Evolutionary conservation across 2,113 vertebrate genomes (phyloP).

Genomic region (Chaetodon auriga): DNA sequence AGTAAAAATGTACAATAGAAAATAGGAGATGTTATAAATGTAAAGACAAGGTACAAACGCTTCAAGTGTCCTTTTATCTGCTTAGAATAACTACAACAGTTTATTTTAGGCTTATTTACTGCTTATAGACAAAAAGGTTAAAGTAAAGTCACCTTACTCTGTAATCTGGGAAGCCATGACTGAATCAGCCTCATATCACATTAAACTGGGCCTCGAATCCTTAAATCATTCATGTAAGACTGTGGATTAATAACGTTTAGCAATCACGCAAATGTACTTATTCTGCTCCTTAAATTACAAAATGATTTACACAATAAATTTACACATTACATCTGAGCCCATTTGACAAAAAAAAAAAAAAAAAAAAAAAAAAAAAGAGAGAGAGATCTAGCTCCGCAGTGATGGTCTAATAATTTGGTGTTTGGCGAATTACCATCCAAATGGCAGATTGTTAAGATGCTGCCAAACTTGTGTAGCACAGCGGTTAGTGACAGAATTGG

Average conservation of each 20-base stretch:
- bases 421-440: slow-evolving; percentile 31
- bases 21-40: background rate
- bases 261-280: too few relatives aligned
- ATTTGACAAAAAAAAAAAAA: background rate
- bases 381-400: background rate
- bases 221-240: background rate
- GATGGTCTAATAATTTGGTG: slow-evolving; percentile 4
- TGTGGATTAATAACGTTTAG: background rate
- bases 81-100: too few relatives aligned
- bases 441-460: slow-evolving; percentile 9
- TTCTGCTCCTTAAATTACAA: background rate
- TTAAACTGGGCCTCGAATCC: background rate
- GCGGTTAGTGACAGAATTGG: slow-evolving; percentile 10
- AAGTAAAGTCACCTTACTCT: background rate
- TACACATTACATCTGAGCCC: background rate
- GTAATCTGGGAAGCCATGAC: too few relatives aligned
- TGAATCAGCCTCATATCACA: background rate
- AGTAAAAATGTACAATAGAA: background rate
- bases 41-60: background rate
- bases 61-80: too few relatives aligned
- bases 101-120: background rate
- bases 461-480: slow-evolving; percentile 18
- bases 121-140: background rate
- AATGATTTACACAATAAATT: too few relatives aligned
- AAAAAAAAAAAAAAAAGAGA: too few relatives aligned